A percentile compares a stretch with the other conserved stretches of the same genome.
phyloP scores from a whole-genome alignment of 1,140 invertebrate genomes.

The Bombus picipes region DNA sequence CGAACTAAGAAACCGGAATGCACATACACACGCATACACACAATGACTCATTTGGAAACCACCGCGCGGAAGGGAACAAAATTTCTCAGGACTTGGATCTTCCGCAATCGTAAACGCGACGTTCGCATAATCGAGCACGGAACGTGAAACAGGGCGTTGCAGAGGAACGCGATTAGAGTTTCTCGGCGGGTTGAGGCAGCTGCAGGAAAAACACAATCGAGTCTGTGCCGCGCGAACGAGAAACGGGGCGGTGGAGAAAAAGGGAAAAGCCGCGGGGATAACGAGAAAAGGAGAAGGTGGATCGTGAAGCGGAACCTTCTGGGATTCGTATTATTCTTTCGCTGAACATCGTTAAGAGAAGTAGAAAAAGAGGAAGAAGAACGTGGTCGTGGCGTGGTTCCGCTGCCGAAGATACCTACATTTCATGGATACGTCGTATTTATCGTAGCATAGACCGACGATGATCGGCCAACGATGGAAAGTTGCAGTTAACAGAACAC shows the following conservation, averaged over 20 bases:
- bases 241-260: neutral
- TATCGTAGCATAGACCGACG: neutral
- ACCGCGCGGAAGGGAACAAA: neutral
- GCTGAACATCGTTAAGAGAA: slow-evolving; percentile 52
- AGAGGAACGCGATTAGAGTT: slow-evolving; percentile 41
- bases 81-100: neutral
- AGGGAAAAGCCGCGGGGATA: neutral
- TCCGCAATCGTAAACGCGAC: neutral
- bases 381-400: too few relatives aligned
- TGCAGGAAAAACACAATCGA: slow-evolving; percentile 27
- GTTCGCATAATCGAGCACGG: neutral
- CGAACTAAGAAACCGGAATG: neutral
- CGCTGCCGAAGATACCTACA: neutral
- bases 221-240: neutral
- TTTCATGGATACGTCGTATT: neutral
- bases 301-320: slow-evolving; percentile 51
- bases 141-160: too few relatives aligned
- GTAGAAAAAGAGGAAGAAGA: slow-evolving; percentile 3
- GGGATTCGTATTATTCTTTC: slow-evolving; percentile 66
- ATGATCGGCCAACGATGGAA: slow-evolving; percentile 13
- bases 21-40: too few relatives aligned
- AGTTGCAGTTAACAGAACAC: neutral
- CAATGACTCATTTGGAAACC: too few relatives aligned
- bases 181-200: neutral
- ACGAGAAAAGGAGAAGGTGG: slow-evolving; percentile 9